Conservation (phyloP, 2,888 invertebrate species). For the Drosophila anceps region DNA sequence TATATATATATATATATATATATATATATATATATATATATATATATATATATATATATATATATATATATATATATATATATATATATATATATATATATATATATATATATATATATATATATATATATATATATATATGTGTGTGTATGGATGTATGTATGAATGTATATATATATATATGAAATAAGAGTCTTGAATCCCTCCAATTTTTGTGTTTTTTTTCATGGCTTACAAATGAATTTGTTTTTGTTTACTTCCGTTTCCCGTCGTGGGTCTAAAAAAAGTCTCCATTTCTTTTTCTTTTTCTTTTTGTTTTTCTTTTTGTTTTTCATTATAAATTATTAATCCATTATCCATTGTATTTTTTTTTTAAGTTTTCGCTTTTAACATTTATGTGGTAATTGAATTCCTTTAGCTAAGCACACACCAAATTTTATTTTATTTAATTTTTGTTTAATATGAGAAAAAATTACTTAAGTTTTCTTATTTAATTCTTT, state of each 20-base stretch:
- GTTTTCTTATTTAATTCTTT: constrained; percentile 28
- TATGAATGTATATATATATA: constrained; percentile 45
- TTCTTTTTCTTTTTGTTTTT: no score
- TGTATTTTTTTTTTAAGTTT: constrained; percentile 15
- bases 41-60: constrained; percentile 17
- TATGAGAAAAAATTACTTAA: constrained; percentile 50
- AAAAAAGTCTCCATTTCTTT: constrained; percentile 30
- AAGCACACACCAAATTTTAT: constrained; percentile 46
- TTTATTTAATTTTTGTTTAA: constrained; percentile 9
- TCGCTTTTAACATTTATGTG: constrained; percentile 51
- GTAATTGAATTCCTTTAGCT: constrained; percentile 62
- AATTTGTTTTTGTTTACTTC: constrained; percentile 20
- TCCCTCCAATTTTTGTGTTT: constrained; percentile 82
- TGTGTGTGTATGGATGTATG: constrained; percentile 17
- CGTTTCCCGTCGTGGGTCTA: not conserved
- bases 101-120: constrained; percentile 47
- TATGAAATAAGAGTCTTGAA: constrained; percentile 84
- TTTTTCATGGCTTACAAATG: constrained; percentile 49
- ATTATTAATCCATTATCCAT: constrained; percentile 13
- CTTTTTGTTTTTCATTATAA: constrained; percentile 32
- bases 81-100: constrained; percentile 47
- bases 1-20: constrained; percentile 45
- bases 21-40: constrained; percentile 49
- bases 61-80: constrained; percentile 42
- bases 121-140: constrained; percentile 40